phyloP scores from a whole-genome alignment of 2,888 invertebrate genomes.

The Sinhomidia bicolor region DNA sequence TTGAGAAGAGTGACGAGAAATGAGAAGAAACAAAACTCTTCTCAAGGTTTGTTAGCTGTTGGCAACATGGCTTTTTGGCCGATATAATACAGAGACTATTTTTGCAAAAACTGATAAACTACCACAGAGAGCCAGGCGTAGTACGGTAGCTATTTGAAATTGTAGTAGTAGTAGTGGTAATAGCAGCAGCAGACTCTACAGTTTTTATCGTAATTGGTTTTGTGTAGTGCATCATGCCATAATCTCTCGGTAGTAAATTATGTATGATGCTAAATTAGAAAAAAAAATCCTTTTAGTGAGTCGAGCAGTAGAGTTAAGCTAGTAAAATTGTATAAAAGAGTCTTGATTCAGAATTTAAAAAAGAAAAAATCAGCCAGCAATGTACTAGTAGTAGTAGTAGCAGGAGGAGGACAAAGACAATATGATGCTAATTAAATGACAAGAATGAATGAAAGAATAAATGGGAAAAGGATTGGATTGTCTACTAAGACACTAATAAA shows the following conservation, averaged over 20 bases:
- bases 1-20: not conserved
- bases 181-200: not conserved
- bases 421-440: constrained; percentile 75
- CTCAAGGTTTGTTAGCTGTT: constrained; percentile 53
- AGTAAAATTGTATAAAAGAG: not conserved
- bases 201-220: constrained; percentile 41
- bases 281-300: not conserved
- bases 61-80: constrained; percentile 44
- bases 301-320: not conserved
- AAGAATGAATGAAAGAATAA: constrained; percentile 71
- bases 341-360: not conserved
- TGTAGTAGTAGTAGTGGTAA: not conserved
- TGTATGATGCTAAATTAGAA: constrained; percentile 29
- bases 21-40: constrained; percentile 48
- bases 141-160: not conserved
- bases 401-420: constrained; percentile 34
- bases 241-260: constrained; percentile 31
- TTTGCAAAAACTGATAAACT: constrained; percentile 41
- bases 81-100: constrained; percentile 16
- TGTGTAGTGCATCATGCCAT: constrained; percentile 28
- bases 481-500: constrained; percentile 1
- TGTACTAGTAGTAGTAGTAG: not conserved
- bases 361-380: not conserved
- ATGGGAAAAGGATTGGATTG: constrained; percentile 40
- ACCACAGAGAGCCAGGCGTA: not conserved